Conservation (phyloP, 2,113 vertebrate species). For the Semnornis frantzii region DNA sequence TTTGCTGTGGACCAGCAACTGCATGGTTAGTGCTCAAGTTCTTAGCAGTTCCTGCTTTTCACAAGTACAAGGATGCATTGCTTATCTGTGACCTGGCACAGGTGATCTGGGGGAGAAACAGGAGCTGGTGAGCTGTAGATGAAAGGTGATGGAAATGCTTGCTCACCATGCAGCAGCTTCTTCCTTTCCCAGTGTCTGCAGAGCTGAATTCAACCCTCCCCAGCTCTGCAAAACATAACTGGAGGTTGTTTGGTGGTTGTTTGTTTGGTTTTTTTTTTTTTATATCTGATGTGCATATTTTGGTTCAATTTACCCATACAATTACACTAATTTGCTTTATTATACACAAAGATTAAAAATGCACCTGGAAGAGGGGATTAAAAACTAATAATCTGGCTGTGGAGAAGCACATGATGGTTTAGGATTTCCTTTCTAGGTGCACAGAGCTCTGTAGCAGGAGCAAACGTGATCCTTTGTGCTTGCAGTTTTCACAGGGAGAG, state of each 20-base stretch:
- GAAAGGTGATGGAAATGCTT: background rate
- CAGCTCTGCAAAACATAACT: background rate
- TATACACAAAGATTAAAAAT: background rate
- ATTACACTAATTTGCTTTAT: constrained; percentile 29
- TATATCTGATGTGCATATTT: background rate
- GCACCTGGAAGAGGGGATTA: constrained; percentile 23
- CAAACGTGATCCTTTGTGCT: constrained; percentile 22
- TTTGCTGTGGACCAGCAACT: background rate
- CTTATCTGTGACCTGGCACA: fast-evolving
- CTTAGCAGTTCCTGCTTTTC: fast-evolving
- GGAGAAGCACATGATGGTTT: background rate
- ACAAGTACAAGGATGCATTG: background rate
- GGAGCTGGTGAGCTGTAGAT: background rate
- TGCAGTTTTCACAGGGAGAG: constrained; percentile 33
- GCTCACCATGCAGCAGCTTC: fast-evolving
- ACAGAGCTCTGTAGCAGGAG: background rate
- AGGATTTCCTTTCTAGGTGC: constrained; percentile 17
- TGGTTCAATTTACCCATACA: background rate
- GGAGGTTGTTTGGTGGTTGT: background rate
- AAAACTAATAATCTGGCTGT: background rate
- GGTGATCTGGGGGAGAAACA: fast-evolving
- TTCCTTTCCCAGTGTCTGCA: background rate
- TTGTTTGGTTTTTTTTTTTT: background rate
- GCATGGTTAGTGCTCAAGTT: fast-evolving
- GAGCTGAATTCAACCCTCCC: background rate